These are phyloP conservation scores for Acholoe squamosa DNA, from an alignment of 2,888 invertebrate species.

Conservation along the genomic window DNA sequence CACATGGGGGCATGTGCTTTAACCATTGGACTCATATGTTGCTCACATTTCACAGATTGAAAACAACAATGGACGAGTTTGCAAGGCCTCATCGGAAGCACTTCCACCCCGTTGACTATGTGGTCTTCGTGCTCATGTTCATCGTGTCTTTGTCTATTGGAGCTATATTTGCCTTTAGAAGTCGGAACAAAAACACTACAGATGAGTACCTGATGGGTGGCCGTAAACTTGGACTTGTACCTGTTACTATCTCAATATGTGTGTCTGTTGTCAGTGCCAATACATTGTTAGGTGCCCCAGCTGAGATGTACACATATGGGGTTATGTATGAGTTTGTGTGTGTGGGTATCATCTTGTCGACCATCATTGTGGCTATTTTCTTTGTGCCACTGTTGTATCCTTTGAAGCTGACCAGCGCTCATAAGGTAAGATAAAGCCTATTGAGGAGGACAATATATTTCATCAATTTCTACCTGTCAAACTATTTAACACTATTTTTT, in stretches of 20 bases:
- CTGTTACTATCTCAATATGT: slow-evolving; percentile 44
- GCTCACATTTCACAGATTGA: no score
- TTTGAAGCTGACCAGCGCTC: slow-evolving; percentile 34
- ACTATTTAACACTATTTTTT: not conserved
- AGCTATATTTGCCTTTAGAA: not conserved
- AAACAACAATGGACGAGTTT: not conserved
- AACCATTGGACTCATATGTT: no score
- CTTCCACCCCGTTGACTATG: slow-evolving; percentile 53
- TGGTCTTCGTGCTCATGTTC: slow-evolving; percentile 52
- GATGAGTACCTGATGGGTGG: slow-evolving; percentile 61
- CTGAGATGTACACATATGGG: slow-evolving; percentile 54
- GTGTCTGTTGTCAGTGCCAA: slow-evolving; percentile 56
- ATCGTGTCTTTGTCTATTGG: slow-evolving; percentile 37
- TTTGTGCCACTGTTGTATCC: slow-evolving; percentile 47
- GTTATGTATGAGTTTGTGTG: slow-evolving; percentile 52
- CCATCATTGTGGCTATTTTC: slow-evolving; percentile 25
- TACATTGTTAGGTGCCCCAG: slow-evolving; percentile 49
- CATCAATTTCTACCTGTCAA: not conserved
- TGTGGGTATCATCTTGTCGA: not conserved
- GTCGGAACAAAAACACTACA: slow-evolving; percentile 43
- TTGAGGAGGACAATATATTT: not conserved
- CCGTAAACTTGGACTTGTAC: slow-evolving; percentile 28
- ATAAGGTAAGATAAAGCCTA: slow-evolving; percentile 18
- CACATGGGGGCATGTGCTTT: no score
- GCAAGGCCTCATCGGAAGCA: not conserved